Percentiles rank a stretch among this genome's conserved stretches.
Evolutionary conservation across 1,140 invertebrate species (phyloP).

Genomic region (Drosophila nikananu): DNA sequence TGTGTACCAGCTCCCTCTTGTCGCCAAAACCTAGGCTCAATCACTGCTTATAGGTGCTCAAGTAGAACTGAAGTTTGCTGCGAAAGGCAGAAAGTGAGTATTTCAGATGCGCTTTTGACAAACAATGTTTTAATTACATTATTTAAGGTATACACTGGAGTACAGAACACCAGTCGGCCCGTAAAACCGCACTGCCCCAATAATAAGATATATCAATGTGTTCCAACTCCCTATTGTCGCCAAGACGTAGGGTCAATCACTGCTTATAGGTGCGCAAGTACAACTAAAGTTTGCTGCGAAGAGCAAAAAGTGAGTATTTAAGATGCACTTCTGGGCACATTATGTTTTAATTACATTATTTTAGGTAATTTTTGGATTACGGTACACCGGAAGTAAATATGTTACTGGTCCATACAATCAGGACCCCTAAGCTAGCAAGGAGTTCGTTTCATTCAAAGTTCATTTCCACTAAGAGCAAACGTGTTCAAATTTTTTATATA

Average conservation of each 20-base stretch:
- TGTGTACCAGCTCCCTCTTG: conserved; percentile 2
- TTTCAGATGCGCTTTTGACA: too few species aligned
- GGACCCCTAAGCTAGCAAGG: too few species aligned
- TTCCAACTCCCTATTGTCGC: neutral
- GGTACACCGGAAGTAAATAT: neutral
- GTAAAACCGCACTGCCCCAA: neutral
- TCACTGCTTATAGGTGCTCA: neutral
- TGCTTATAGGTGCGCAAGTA: neutral
- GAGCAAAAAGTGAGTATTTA: neutral
- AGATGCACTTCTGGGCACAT: too few species aligned
- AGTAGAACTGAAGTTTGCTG: neutral
- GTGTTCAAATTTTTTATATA: neutral
- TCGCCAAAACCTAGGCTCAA: neutral
- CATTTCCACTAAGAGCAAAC: neutral
- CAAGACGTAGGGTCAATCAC: neutral
- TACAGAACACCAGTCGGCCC: too few species aligned
- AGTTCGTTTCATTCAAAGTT: neutral
- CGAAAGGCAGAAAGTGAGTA: neutral
- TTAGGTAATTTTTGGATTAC: neutral
- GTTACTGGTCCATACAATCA: neutral
- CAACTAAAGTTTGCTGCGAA: neutral
- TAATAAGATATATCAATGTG: conserved; percentile 13
- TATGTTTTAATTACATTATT: neutral
- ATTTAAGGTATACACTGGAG: too few species aligned
- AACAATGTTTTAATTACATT: too few species aligned